These are phyloP conservation scores for Nephila pilipes DNA, from an alignment of 1,140 invertebrate species.

Conservation along the genomic window DNA sequence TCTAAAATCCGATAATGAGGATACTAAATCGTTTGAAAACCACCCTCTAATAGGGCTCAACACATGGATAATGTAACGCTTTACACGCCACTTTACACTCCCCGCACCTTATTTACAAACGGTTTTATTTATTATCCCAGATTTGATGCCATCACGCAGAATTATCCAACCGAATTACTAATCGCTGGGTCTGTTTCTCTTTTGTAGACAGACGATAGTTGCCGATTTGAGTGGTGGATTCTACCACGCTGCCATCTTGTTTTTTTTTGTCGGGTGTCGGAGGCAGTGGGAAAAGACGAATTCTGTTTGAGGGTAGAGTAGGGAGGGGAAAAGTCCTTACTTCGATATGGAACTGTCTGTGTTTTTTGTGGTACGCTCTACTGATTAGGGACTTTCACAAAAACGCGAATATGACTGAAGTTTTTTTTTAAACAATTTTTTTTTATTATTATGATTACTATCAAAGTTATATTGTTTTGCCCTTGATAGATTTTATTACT, in stretches of 20 bases:
- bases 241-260: conserved; percentile 1
- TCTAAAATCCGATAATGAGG: background rate
- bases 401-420: background rate
- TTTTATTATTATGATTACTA: no score
- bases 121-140: conserved; percentile 55
- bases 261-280: conserved; percentile 28
- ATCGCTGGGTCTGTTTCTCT: background rate
- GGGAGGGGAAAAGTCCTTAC: background rate
- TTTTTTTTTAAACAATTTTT: no score
- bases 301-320: background rate
- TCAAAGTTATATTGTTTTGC: background rate
- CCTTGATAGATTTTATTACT: no score
- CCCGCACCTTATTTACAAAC: conserved; percentile 50
- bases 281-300: background rate
- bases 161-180: background rate
- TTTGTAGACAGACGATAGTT: background rate
- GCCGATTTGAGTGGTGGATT: background rate
- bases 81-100: conserved; percentile 44
- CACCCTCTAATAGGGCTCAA: conserved; percentile 41
- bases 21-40: background rate
- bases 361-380: conserved; percentile 15
- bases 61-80: conserved; percentile 16
- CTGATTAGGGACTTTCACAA: background rate
- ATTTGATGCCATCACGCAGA: background rate
- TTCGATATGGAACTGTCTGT: conserved; percentile 35